Conservation (phyloP, 2,888 invertebrate genomes). For the Harpalus rufipes region DNA sequence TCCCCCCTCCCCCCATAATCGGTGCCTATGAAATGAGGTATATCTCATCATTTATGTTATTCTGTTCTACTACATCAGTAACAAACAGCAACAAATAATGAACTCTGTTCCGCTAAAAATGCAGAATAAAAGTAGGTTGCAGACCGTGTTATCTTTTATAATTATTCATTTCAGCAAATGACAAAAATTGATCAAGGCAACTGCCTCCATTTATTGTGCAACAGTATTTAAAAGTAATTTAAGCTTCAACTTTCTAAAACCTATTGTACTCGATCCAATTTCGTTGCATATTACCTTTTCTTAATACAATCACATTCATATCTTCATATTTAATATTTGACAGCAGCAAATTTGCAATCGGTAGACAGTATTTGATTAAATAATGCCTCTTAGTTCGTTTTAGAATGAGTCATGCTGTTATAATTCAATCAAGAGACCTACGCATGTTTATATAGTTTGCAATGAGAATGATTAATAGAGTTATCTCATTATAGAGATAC, state of each 20-base stretch:
- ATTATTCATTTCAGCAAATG: constrained; percentile 34
- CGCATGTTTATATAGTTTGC: constrained; percentile 9
- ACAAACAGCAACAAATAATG: no score
- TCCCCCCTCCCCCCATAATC: no score
- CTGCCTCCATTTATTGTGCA: constrained; percentile 20
- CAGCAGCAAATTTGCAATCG: constrained; percentile 4
- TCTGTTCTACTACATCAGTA: no score
- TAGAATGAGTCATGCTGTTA: not conserved
- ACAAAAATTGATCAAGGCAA: constrained; percentile 23
- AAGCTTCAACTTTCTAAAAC: constrained; percentile 37
- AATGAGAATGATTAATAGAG: not conserved
- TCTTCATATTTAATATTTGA: constrained; percentile 5
- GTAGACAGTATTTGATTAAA: not conserved
- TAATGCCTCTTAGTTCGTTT: not conserved
- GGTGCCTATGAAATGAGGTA: no score
- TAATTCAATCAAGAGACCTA: not conserved
- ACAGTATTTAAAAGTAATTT: constrained; percentile 44
- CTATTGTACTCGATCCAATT: constrained; percentile 27
- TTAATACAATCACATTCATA: constrained; percentile 4
- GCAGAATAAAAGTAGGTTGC: constrained; percentile 6
- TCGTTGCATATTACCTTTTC: constrained; percentile 22
- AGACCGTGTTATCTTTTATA: not conserved
- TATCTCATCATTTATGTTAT: no score
- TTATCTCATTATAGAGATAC: no score
- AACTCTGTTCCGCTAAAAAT: no score